Evolutionary conservation across 2,888 invertebrate genomes (phyloP), one percentile per base, ranked within the genome.

Genomic region (Drosophila quasianomalipes): DNA sequence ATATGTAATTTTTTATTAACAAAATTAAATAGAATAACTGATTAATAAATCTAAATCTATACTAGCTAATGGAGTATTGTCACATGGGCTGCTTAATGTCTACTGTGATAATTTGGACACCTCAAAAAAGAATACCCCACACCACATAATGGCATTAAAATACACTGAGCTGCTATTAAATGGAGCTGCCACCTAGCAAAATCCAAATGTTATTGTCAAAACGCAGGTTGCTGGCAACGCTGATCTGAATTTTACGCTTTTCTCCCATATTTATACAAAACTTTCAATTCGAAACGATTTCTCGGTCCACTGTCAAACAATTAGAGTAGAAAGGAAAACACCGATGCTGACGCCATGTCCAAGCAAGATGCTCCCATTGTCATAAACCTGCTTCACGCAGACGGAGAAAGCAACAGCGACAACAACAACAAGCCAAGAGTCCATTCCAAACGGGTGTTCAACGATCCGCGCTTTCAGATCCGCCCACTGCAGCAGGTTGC

Each of bases 381-480:
- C 3, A 3, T 44, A 10, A 55, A n/a, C 9, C 41, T 62, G 28
- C 53, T 37, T 19, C 19, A 69, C 54, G 30, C 2, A 35, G 19
- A 9, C n/a, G 39, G 31, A 19, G 19, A 22, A 30, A 30, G 26
- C 19, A 41, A 4, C 7, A 37, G 31, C n/a, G 14, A 51, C n/a
- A 37, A 1, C 7, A 41, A 28, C n/a, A 12, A 51, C 22, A 30
- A 19, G 5, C 5, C 35, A 1, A 60, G 49, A 0, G 5, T 16
- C 2, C 54, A 54, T 3, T 58, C 72, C 19, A 67, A 49, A 31
- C 72, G 73, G 33, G 31, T 82, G 47, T 76, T 94, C 44, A 96
- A 97, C 90, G 97, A 97, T 93, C 96, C 96, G 7, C 95, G 95
- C 85, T 97, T 96, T 93, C 94, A 96, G 71, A 97, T 94, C 57